Evolutionary conservation across 1,140 invertebrate genomes (phyloP), one percentile per base, ranked within the genome.

Genomic region (Zaprionus vittiger): DNA sequence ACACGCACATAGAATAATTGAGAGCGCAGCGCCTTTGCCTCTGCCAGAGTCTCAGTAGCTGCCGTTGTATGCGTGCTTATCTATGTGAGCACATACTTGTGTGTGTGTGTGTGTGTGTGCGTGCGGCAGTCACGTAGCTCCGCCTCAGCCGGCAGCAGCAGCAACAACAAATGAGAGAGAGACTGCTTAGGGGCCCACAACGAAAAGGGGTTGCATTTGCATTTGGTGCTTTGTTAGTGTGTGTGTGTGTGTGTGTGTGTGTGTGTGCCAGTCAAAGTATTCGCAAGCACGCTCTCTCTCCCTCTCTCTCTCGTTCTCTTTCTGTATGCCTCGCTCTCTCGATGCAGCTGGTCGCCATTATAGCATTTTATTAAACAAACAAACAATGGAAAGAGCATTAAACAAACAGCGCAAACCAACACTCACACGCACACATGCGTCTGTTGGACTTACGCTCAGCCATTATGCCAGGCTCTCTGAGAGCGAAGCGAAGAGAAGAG

Each of bases 41-140:
- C 7, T 52, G 34, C 34, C 20, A 11, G 31, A 11, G 31, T 11
- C 7, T 4, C 31, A 34, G 9, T 34, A 11, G 22, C 4, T 64
- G 24, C 24, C 54, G 9, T 11, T 79, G 89, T 91, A 47, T 87
- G 66, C 52, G 90, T 91, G 85, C n/a, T 56, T 91, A 91, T 91
- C 90, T 91, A 77, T 91, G 90, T 91, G 83, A 74, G 31, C 12
- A 59, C 14, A 61, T 14, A n/a, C 49, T 14, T 61, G 57, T 31
- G 52, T 26, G 22, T n/a, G 73, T 56, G 31, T 55, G 38, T 65
- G 52, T 54, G 73, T 54, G 61, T 66, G 55, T 74, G 49, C 9
- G 55, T 74, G 49, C 9, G 24, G n/a, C 15, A 59, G 61, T 62
- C 41, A 44, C 22, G 41, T 61, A 75, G 74, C 72, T 76, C 41